Evolutionary conservation across 2,797 vertebrate species (phyloP), one percentile per base, ranked within the genome.

Genomic region (Chelmon rostratus): DNA sequence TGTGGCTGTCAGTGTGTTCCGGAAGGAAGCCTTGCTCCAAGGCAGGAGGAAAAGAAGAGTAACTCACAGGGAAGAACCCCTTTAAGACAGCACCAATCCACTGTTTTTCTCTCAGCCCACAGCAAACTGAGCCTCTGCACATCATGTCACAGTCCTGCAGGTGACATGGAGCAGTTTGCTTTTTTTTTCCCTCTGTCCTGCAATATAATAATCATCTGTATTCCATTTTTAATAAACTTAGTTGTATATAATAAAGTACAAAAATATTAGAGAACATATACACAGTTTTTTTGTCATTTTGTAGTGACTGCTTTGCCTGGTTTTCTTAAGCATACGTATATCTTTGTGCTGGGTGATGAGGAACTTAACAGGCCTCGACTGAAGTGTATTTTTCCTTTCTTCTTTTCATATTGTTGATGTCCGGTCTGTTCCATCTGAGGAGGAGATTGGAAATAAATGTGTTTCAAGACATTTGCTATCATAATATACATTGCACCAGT

Each of bases 231-330:
- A 97, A 97, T 97, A 97, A 97, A 97, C 96, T 97, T 96, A 97
- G 96, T 95, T 95, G 96, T 96, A 96, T 96, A 96, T 96, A 96
- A 97, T 96, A 97, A 96, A 97, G 95, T 97, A 98, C 96, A 97
- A 96, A 97, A 98, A 97, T 97, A 97, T 97, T 95, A 97, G 97
- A 97, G 97, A 96, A 96, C 96, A 96, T 97, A 96, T 96, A 96
- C 94, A 95, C 93, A 94, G 93, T 96, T 95, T 96, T 92, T 93
- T 91, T 93, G 93, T 93, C 92, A 89, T 93, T 93, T 92, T 95
- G 95, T 96, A 96, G 95, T 96, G 95, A 96, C 94, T 92, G 89
- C 88, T 93, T 91, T 92, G 91, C 91, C 91, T 93, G 92, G 88
- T 88, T 90, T 90, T 92, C 87, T 91, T 81, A 91, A 93, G 92